phyloP scores from a whole-genome alignment of 2,797 vertebrate genomes.

The Neosalanx taihuensis region DNA sequence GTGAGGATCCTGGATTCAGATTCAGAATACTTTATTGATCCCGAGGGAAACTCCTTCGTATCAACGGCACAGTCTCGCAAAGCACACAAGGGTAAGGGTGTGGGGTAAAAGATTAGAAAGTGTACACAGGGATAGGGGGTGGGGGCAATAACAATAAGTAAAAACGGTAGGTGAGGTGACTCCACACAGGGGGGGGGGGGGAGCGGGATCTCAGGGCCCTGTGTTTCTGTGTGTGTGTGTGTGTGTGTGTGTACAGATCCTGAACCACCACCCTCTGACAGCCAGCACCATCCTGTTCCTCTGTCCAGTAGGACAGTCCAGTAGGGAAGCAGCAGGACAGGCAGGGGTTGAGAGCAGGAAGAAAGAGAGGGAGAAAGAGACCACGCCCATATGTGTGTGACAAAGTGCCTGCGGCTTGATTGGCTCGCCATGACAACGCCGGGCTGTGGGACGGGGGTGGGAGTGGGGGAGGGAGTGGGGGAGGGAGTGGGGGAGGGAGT shows the following conservation, averaged over 20 bases:
- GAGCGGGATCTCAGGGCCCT: constrained; percentile 11
- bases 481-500: constrained; percentile 8
- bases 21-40: too few relatives aligned
- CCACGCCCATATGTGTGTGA: constrained; percentile 70
- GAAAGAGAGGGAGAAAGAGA: constrained; percentile 58
- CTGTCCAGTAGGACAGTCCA: constrained; percentile 36
- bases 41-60: too few relatives aligned
- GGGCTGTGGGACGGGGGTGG: constrained; percentile 25
- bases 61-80: too few relatives aligned
- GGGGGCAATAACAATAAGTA: too few relatives aligned
- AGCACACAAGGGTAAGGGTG: too few relatives aligned
- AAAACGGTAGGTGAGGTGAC: too few relatives aligned
- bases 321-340: constrained; percentile 54
- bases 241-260: constrained; percentile 45
- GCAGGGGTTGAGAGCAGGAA: constrained; percentile 20
- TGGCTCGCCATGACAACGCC: constrained; percentile 71
- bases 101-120: too few relatives aligned
- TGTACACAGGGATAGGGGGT: too few relatives aligned
- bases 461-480: not conserved
- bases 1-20: constrained; percentile 13
- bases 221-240: constrained; percentile 37
- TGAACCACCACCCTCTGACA: constrained; percentile 50
- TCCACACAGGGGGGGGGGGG: too few relatives aligned
- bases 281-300: constrained; percentile 49
- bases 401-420: constrained; percentile 66